Percentiles rank a stretch among this genome's conserved stretches.
Conservation (phyloP, 2,113 vertebrate species). For the Machaerirhynchus nigripectus region DNA sequence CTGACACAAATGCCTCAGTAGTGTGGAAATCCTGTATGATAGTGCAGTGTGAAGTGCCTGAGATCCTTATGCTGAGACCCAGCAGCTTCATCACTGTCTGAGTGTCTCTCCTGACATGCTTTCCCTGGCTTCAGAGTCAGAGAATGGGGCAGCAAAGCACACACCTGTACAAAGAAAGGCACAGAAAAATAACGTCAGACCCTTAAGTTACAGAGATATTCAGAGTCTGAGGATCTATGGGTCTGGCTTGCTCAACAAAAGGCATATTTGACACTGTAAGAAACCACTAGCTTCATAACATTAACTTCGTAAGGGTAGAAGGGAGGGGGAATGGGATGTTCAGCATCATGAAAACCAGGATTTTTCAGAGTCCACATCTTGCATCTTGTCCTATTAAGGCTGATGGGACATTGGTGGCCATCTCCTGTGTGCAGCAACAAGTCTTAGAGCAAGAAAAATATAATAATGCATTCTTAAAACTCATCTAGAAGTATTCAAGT, state of each 20-base stretch:
- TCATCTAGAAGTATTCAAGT: not conserved
- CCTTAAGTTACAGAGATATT: not conserved
- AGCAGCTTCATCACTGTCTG: not conserved
- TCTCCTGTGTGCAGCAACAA: not conserved
- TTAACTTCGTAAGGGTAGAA: rapidly evolving
- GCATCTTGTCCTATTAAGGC: not conserved
- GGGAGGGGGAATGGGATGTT: not conserved
- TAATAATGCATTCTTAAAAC: not conserved
- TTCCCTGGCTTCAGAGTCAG: not conserved
- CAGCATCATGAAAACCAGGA: not conserved
- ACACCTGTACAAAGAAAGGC: not conserved
- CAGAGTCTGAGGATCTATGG: not conserved
- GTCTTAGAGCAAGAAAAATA: not conserved
- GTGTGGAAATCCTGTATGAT: not conserved
- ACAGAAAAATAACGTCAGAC: not conserved
- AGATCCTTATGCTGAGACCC: not conserved
- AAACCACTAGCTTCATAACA: not conserved
- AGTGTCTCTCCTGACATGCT: rapidly evolving
- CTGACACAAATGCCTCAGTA: not conserved
- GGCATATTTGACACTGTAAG: not conserved
- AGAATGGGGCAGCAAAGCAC: not conserved
- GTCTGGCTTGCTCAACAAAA: not conserved
- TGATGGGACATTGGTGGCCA: not conserved
- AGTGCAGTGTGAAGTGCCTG: rapidly evolving
- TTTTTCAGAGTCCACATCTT: not conserved